These are phyloP conservation scores for Pollenia angustigena DNA, from an alignment of 2,888 invertebrate species.

Conservation along the genomic window DNA sequence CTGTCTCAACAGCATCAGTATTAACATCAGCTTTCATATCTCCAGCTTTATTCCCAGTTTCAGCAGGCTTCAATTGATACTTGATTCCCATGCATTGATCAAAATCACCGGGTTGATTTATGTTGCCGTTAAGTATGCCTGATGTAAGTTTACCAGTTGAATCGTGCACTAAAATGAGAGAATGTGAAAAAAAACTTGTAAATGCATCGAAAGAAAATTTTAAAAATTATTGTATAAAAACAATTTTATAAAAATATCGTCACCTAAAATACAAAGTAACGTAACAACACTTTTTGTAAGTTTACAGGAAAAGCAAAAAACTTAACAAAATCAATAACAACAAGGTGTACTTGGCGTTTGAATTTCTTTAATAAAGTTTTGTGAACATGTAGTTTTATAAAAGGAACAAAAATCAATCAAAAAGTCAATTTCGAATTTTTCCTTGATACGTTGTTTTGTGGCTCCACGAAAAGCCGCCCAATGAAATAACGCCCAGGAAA, in stretches of 20 bases:
- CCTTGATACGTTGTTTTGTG: too few relatives aligned
- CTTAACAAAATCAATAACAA: too few relatives aligned
- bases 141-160: conserved; percentile 88
- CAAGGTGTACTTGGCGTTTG: too few relatives aligned
- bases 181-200: conserved; percentile 35
- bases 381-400: too few relatives aligned
- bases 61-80: conserved; percentile 61
- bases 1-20: conserved; percentile 67
- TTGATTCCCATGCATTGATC: conserved; percentile 82
- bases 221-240: neutral
- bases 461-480: too few relatives aligned
- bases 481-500: too few relatives aligned
- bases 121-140: conserved; percentile 87
- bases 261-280: too few relatives aligned
- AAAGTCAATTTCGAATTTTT: too few relatives aligned
- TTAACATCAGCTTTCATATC: conserved; percentile 35
- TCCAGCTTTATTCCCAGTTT: conserved; percentile 64
- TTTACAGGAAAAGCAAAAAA: too few relatives aligned
- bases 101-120: conserved; percentile 88
- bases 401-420: too few relatives aligned
- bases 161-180: conserved; percentile 86
- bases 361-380: too few relatives aligned
- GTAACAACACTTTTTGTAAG: too few relatives aligned
- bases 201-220: neutral
- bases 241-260: neutral